Evolutionary conservation across 2,113 vertebrate species (phyloP).

Genomic region (Gadus macrocephalus): DNA sequence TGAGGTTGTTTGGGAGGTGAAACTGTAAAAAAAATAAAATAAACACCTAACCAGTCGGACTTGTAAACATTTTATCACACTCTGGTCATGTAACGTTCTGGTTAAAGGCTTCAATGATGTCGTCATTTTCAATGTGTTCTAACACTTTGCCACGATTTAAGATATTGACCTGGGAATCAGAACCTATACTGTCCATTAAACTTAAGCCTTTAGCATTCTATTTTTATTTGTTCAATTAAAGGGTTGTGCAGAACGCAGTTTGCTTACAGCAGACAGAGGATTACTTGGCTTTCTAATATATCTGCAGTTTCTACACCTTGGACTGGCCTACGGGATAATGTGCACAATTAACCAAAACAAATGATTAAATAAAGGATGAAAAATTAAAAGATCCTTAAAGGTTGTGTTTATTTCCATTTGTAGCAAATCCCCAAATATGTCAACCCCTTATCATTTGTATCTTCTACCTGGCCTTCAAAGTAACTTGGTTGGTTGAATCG

Average conservation of each 20-base stretch:
- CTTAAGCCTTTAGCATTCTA: slow-evolving; percentile 67
- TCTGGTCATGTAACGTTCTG: slow-evolving; percentile 58
- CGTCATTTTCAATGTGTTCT: slow-evolving; percentile 64
- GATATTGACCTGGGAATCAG: slow-evolving; percentile 56
- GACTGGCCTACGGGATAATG: slow-evolving; percentile 57
- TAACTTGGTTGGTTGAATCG: slow-evolving; percentile 44
- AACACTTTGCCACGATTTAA: slow-evolving; percentile 69
- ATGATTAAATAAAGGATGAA: slow-evolving; percentile 31
- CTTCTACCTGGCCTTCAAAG: slow-evolving; percentile 14
- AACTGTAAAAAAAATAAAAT: slow-evolving; percentile 11
- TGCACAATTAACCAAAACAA: slow-evolving; percentile 64
- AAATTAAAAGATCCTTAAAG: slow-evolving; percentile 26
- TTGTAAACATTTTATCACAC: slow-evolving; percentile 52
- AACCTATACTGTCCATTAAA: slow-evolving; percentile 68
- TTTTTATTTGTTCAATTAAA: slow-evolving; percentile 76
- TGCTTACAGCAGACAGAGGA: slow-evolving; percentile 58
- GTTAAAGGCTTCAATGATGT: slow-evolving; percentile 59
- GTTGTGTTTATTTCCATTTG: slow-evolving; percentile 41
- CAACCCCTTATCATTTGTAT: slow-evolving; percentile 23
- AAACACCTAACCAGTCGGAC: slow-evolving; percentile 33
- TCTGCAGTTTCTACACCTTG: slow-evolving; percentile 40
- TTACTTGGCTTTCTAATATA: slow-evolving; percentile 50
- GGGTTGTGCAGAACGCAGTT: slow-evolving; percentile 69
- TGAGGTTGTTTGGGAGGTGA: slow-evolving; percentile 18
- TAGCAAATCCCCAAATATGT: slow-evolving; percentile 24